Base-by-base conservation (phyloP, 2,888 invertebrate genomes). In the Elegia similella region DNA sequence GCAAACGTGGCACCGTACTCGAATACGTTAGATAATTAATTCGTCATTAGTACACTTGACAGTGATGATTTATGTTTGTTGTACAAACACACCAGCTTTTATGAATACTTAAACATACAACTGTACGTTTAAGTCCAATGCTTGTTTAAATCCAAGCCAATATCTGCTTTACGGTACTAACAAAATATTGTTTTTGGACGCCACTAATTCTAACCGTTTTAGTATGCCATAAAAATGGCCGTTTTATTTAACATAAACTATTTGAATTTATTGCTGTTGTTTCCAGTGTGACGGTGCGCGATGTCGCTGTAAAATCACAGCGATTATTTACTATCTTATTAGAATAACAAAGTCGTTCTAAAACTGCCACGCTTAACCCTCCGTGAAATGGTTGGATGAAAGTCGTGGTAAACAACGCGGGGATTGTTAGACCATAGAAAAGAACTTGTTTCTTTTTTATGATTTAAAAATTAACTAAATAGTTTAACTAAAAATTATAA, bases 211-310 rank as follows among this genome's bases (percentile, higher is more conserved):
- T 64, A 70, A 80, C 70, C 73, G 65, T 76, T 82, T 82, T 82
- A 83, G 66, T 75, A 65, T 74, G 74, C 78, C 66, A 84, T 85
- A 82, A 85, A 84, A 77, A 67, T 70, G 65, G 71, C 64, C 72
- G 72, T 82, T 84, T 80, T 76, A 80, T 81, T 81, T 82, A 75
- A 82, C 72, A 83, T 81, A 78, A 80, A 84, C 71, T 72, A 70
- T 76, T 74, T 67, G 67, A 84, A 84, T 86, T 86, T 86, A 86
- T 83, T 68, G 75, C 60, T 71, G 79, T 80, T 84, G 80, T 84
- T 84, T 80, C 74, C 73, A 75, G 69, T 76, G 75, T 78, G 80
- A 83, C 80, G 78, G 73, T 70, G 69, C 68, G 69, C 69, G 70
- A 70, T 65, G 70, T 72, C 69, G 68, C 65, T 64, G 80, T 84